phyloP scores from a whole-genome alignment of 2,888 invertebrate genomes.

The Cotesia congregata region DNA sequence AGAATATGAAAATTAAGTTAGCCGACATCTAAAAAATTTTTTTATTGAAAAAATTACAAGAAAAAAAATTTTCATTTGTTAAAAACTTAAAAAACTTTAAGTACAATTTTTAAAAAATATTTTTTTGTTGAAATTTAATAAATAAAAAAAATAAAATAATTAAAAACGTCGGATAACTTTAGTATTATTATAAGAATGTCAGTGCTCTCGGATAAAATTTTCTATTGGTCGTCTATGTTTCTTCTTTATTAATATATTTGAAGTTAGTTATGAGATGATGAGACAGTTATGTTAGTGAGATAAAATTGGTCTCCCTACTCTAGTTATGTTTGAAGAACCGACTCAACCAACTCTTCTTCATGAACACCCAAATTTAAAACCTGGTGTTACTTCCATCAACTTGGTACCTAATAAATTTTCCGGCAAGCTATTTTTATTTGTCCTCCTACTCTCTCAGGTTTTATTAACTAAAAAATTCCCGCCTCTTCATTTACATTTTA shows the following conservation, averaged over 20 bases:
- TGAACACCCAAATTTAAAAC: constrained; percentile 39
- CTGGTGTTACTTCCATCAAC: background rate
- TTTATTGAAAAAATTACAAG: too few species aligned
- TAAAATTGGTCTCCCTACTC: constrained; percentile 33
- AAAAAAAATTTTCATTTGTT: too few species aligned
- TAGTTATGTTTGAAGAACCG: constrained; percentile 42
- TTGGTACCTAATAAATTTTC: constrained; percentile 32
- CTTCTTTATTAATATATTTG: background rate
- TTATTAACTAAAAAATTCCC: constrained; percentile 23
- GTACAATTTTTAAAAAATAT: too few species aligned
- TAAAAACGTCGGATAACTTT: too few species aligned
- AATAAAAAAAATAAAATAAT: too few species aligned
- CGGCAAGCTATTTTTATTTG: constrained; percentile 48
- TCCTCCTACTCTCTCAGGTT: constrained; percentile 36
- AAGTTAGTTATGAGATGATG: background rate
- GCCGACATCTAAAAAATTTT: too few species aligned
- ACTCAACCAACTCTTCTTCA: constrained; percentile 33
- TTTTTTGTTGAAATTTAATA: too few species aligned
- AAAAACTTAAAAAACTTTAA: too few species aligned
- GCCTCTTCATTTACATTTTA: constrained; percentile 40
- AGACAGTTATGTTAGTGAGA: constrained; percentile 40
- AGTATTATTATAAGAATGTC: constrained; percentile 39
- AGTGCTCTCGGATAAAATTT: constrained; percentile 33
- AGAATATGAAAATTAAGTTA: constrained; percentile 12
- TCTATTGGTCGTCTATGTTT: background rate